A percentile compares a stretch with the other conserved stretches of the same genome.
These are phyloP conservation scores for Nasua narica DNA, from an alignment of 2,797 vertebrate species.

Conservation along the genomic window DNA sequence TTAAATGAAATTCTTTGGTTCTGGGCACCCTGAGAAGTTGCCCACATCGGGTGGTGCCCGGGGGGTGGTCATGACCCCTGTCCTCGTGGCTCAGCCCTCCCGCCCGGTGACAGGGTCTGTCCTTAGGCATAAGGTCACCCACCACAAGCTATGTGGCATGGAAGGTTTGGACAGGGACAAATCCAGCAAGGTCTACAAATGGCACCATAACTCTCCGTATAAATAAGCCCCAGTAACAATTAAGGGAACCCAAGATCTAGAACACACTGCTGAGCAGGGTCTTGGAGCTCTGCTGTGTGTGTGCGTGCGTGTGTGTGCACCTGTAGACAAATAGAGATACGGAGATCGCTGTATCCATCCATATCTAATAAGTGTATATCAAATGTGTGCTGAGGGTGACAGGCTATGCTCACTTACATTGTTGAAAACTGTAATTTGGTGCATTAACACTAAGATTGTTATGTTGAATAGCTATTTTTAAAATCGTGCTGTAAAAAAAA, in stretches of 20 bases:
- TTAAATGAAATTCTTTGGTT: constrained; percentile 75
- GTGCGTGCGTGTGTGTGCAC: background rate
- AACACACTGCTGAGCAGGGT: constrained; percentile 11
- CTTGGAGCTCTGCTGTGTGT: constrained; percentile 15
- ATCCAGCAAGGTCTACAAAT: background rate
- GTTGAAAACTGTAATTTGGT: constrained; percentile 64
- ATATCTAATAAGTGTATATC: constrained; percentile 22
- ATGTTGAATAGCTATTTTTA: constrained; percentile 63
- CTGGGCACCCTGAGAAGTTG: constrained; percentile 49
- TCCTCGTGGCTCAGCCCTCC: background rate
- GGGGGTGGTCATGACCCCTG: background rate
- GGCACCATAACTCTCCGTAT: background rate
- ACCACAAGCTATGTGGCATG: background rate
- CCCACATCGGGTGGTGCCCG: background rate
- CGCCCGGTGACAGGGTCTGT: background rate
- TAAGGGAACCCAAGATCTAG: background rate
- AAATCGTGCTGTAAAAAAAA: constrained; percentile 65
- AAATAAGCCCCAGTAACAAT: constrained; percentile 20
- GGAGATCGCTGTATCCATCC: constrained; percentile 27
- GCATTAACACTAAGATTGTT: constrained; percentile 67
- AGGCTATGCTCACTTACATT: constrained; percentile 58
- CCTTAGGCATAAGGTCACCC: constrained; percentile 37
- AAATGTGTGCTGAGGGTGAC: constrained; percentile 46
- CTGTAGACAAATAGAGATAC: constrained; percentile 14
- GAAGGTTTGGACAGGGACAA: background rate